These are phyloP conservation scores for Talpa occidentalis DNA, from an alignment of 2,113 vertebrate species.

Conservation along the genomic window DNA sequence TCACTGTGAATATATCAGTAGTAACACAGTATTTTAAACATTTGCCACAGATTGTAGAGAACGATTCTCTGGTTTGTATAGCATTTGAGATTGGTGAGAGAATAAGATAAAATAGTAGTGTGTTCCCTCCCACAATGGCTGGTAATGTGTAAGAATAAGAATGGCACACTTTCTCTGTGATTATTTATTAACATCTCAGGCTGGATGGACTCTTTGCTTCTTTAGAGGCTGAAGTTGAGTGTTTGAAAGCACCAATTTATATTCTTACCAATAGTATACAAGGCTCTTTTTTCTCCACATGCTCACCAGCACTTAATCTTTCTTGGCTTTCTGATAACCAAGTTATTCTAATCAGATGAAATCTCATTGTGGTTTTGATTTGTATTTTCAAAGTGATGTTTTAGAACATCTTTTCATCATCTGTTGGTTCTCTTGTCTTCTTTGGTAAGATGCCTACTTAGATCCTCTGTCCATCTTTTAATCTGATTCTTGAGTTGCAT, in stretches of 20 bases:
- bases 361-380: too few relatives aligned
- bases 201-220: not conserved
- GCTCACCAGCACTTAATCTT: too few relatives aligned
- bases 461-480: too few relatives aligned
- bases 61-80: not conserved
- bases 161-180: conserved; percentile 33
- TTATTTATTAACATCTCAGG: conserved; percentile 18
- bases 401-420: too few relatives aligned
- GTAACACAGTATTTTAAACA: not conserved
- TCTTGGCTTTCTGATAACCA: too few relatives aligned
- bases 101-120: not conserved
- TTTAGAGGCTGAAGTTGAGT: not conserved
- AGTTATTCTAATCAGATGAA: too few relatives aligned
- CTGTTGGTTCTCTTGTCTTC: too few relatives aligned
- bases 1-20: not conserved
- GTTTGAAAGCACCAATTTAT: not conserved
- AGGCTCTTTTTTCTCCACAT: too few relatives aligned
- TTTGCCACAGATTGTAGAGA: not conserved
- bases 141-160: not conserved
- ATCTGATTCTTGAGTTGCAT: too few relatives aligned
- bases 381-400: too few relatives aligned
- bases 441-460: too few relatives aligned
- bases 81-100: not conserved
- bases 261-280: too few relatives aligned
- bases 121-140: not conserved